Base-by-base conservation (phyloP, 2,113 vertebrate species). In the Raja brachyura region DNA sequence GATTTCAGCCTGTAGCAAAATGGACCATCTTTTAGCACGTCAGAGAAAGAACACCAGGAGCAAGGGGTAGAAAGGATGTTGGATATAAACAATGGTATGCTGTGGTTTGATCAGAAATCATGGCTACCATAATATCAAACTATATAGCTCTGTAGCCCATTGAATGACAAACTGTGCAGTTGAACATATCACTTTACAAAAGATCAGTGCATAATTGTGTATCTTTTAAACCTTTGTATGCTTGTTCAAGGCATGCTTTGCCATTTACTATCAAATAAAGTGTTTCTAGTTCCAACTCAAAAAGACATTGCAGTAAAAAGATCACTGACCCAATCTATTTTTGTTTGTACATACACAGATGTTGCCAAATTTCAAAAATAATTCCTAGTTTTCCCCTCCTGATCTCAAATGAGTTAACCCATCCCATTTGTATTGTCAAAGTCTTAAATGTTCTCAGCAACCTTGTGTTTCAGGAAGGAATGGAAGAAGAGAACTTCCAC, bases 1-100 rank as follows among this genome's bases (percentile, higher is more conserved):
- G 94, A 99, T 99, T 97, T 99, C 99, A 93, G 98, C 98, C 98
- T 99, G 93, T 73, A 56, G 56, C 93, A 10, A 93, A 28, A 94
- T 7, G 11, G 39, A 63, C 28, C 76, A 93, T 8, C 1, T 16
- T 63, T 54, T 54, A 54, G 39, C 25, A 85, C 4, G 4, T 85
- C 28, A 61, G 48, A 59, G 48, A n/a, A 83, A 22, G 56, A 86
- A n/a, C 22, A 22, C 6, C 59, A 75, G 7, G n/a, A 75, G 5
- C 25, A 7, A 16, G 3, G 33, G 48, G 81, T 2, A n/a, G 25
- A 61, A 56, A 5, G 25, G 25, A 11, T 59, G 20, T n/a, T 28
- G 2, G 16, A 11, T 59, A 59, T 31, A 10, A 63, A 86, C 56
- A 86, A 61, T 9, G 4, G 56, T 5, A 14, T 85, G 81, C 22